phyloP scores from a whole-genome alignment of 2,888 invertebrate genomes.

The Microchrysa polita region DNA sequence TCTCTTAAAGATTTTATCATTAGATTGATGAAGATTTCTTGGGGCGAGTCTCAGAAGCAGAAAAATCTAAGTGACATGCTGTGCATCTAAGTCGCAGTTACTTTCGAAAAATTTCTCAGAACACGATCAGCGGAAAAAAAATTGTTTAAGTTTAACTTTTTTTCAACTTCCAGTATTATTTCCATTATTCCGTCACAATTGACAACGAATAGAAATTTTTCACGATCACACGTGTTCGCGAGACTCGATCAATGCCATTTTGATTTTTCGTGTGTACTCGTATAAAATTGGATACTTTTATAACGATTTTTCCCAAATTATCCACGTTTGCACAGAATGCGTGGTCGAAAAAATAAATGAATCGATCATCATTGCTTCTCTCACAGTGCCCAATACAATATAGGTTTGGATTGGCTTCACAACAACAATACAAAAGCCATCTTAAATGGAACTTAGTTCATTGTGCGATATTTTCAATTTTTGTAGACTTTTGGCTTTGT shows the following conservation, averaged over 20 bases:
- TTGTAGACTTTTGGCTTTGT: slow-evolving; percentile 33
- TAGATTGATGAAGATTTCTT: not conserved
- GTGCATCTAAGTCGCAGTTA: not conserved
- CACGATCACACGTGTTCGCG: slow-evolving; percentile 1
- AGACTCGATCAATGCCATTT: not conserved
- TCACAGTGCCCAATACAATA: not conserved
- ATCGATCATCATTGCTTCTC: no score
- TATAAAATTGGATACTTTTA: not conserved
- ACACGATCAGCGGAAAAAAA: not conserved
- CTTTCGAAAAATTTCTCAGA: slow-evolving; percentile 11
- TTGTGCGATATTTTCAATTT: slow-evolving; percentile 39
- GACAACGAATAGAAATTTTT: not conserved
- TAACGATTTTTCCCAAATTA: not conserved
- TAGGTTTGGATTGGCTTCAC: slow-evolving; percentile 29
- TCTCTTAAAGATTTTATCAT: slow-evolving; percentile 18
- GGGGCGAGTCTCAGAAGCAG: not conserved
- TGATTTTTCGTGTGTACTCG: slow-evolving; percentile 11
- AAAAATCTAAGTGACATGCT: not conserved
- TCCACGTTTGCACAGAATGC: not conserved
- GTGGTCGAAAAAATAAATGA: not conserved
- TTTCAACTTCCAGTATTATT: not conserved
- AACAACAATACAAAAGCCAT: slow-evolving; percentile 26
- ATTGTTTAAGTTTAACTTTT: no score
- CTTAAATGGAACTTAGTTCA: slow-evolving; percentile 40
- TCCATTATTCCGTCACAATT: not conserved